Base-by-base conservation (phyloP, 2,113 vertebrate genomes). In the Pangasianodon gigas region DNA sequence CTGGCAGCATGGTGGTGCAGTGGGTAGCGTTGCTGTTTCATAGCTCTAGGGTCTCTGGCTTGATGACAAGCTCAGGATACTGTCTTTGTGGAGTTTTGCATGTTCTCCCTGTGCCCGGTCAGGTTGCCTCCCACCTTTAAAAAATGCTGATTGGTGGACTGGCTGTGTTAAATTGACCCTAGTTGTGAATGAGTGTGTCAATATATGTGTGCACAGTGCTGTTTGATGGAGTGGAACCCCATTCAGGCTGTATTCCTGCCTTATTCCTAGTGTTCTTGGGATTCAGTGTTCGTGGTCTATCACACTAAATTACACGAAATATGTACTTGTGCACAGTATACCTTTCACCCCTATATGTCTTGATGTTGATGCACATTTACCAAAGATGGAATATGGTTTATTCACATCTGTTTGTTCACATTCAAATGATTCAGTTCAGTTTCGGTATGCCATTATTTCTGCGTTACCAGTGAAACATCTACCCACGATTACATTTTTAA, bases 391-490 rank as follows among this genome's bases (percentile, higher is more conserved):
- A 46, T 48, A 65, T 51, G 21, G 24, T 54, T 71, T 14, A 16
- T 83, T 71, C 13, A 83, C 46, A 81, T 88, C 56, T 81, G 46
- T 52, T 52, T 81, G 44, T 74, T 86, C 87, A 24, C 5, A 37
- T 81, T 62, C 18, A 65, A n/a, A 80, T 44, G 19, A 75, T 74
- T 26, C 32, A 58, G 71, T 77, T 81, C 16, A 37, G 41, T 79
- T 46, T 65, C 18, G 29, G 29, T 51, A 62, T 79, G 69, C 24
- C n/a, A 41, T 44, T 77, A 56, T 75, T 56, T 75, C n/a, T 87
- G 21, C 32, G n/a, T n/a, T 29, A 21, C 18, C 4, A 52, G 44
- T 81, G 29, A 88, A 88, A 48, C n/a, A 48, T 48, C 18, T 65
- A 80, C 81, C 54, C 75, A 81, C 71, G 67, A 85, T 46, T 71